Percentiles rank a stretch among this genome's conserved stretches.
These are phyloP conservation scores for Prionailurus viverrinus DNA, from an alignment of 2,113 vertebrate genomes.

Conservation along the genomic window DNA sequence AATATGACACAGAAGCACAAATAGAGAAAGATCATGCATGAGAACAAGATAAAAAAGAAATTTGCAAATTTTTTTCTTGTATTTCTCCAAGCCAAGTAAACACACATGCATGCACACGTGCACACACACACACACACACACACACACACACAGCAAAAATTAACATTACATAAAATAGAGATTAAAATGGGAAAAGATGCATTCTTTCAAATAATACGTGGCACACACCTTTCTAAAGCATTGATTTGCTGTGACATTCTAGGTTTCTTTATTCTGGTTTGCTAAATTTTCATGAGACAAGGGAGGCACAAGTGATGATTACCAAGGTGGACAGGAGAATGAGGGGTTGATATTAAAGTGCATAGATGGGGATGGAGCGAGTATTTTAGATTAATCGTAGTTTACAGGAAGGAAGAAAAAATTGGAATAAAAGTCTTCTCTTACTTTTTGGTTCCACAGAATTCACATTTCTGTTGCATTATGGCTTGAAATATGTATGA, in stretches of 20 bases:
- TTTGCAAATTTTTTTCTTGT: neutral
- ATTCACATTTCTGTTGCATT: neutral
- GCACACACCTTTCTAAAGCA: neutral
- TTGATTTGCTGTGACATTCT: neutral
- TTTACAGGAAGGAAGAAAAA: conserved; percentile 8
- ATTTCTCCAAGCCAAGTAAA: neutral
- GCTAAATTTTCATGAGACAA: neutral
- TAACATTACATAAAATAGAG: neutral
- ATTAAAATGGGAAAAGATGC: neutral
- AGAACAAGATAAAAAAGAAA: neutral
- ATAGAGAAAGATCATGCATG: neutral
- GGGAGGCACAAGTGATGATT: neutral
- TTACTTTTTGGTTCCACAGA: neutral
- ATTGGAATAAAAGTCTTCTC: neutral
- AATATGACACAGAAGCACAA: neutral
- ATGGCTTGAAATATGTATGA: neutral
- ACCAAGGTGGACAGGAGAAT: neutral
- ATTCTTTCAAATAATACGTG: conserved; percentile 10
- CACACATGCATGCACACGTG: neutral
- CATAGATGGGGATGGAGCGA: neutral
- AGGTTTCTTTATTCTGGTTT: neutral
- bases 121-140: neutral
- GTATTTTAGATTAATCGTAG: neutral
- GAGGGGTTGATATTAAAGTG: neutral
- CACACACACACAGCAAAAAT: neutral